A percentile compares a stretch with the other conserved stretches of the same genome.
phyloP scores from a whole-genome alignment of 1,140 invertebrate genomes.

The Drosophila guanche region DNA sequence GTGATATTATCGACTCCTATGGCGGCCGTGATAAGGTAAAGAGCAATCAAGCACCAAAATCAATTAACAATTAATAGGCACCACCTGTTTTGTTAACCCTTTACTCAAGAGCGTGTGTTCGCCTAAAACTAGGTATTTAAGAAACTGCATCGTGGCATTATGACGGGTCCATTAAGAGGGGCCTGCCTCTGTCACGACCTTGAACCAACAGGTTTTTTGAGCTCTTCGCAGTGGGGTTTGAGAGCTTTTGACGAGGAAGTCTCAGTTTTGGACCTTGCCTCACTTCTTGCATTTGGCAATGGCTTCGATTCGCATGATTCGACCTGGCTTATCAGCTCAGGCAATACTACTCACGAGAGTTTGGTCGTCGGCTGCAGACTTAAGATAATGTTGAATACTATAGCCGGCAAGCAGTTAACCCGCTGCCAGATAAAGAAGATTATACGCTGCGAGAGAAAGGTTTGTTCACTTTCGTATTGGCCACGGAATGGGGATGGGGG shows the following conservation, averaged over 20 bases:
- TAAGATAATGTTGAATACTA: slow-evolving; percentile 62
- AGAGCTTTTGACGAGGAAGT: slow-evolving; percentile 46
- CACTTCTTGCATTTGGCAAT: slow-evolving; percentile 54
- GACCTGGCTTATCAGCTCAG: slow-evolving; percentile 48
- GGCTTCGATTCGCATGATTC: slow-evolving; percentile 6
- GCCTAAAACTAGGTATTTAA: background rate
- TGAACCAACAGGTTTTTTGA: slow-evolving; percentile 63
- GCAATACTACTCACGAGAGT: slow-evolving; percentile 14
- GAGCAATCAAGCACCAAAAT: background rate
- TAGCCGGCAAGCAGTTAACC: slow-evolving; percentile 39
- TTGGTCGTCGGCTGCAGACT: slow-evolving; percentile 10
- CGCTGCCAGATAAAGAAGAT: slow-evolving; percentile 52
- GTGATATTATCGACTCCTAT: slow-evolving; percentile 85
- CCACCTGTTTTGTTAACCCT: slow-evolving; percentile 36
- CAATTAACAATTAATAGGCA: slow-evolving; percentile 13
- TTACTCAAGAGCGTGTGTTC: background rate
- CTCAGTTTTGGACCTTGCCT: slow-evolving; percentile 63
- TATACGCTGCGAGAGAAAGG: slow-evolving; percentile 61
- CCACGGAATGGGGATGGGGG: background rate
- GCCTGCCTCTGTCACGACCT: slow-evolving; percentile 21
- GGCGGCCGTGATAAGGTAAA: slow-evolving; percentile 85
- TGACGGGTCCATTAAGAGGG: slow-evolving; percentile 14
- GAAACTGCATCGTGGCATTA: slow-evolving; percentile 66
- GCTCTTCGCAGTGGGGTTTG: slow-evolving; percentile 23
- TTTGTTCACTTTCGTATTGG: slow-evolving; percentile 25